phyloP scores from a whole-genome alignment of 1,140 invertebrate species.

The Galleria mellonella region DNA sequence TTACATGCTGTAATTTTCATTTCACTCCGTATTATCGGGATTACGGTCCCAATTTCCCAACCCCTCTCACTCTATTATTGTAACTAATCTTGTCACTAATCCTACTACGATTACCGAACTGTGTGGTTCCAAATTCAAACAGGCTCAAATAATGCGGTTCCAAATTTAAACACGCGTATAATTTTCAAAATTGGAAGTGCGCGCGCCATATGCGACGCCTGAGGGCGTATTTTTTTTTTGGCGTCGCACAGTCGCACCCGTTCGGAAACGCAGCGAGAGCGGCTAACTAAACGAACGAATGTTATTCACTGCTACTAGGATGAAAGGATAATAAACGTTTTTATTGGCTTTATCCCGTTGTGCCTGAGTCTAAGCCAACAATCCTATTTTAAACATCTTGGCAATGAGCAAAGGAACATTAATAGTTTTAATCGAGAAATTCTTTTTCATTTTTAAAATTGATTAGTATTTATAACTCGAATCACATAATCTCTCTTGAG shows the following conservation, averaged over 20 bases:
- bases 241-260: slow-evolving; percentile 37
- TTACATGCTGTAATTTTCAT: slow-evolving; percentile 38
- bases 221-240: slow-evolving; percentile 37
- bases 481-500: no score
- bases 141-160: slow-evolving; percentile 50
- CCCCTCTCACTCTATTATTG: slow-evolving; percentile 43
- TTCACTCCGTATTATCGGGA: slow-evolving; percentile 34
- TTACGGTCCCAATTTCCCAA: slow-evolving; percentile 32
- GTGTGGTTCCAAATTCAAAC: slow-evolving; percentile 16
- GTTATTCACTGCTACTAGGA: slow-evolving; percentile 32
- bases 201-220: slow-evolving; percentile 49
- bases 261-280: slow-evolving; percentile 29
- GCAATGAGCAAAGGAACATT: not conserved
- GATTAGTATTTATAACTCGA: no score
- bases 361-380: slow-evolving; percentile 25
- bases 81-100: slow-evolving; percentile 67
- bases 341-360: slow-evolving; percentile 49
- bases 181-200: slow-evolving; percentile 46
- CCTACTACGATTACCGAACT: slow-evolving; percentile 52
- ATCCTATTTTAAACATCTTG: slow-evolving; percentile 9
- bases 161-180: slow-evolving; percentile 65
- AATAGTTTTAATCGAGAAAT: no score
- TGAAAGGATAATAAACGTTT: slow-evolving; percentile 51
- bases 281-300: slow-evolving; percentile 43
- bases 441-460: no score